A percentile compares a stretch with the other conserved stretches of the same genome.
Evolutionary conservation across 1,140 invertebrate species (phyloP).

Genomic region (Delia radicum): DNA sequence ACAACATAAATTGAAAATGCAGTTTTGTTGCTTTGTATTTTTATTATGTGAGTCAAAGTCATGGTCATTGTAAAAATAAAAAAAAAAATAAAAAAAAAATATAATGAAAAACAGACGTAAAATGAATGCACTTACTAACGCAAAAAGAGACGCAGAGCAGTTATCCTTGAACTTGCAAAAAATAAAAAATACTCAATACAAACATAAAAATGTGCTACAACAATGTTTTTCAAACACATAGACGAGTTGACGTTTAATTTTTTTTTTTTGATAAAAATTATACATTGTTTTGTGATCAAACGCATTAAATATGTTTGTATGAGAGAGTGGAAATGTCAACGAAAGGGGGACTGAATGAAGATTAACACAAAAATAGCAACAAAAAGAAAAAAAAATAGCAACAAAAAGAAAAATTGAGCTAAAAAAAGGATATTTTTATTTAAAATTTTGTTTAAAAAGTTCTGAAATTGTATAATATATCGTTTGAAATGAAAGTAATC

Average conservation of each 20-base stretch:
- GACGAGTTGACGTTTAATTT: neutral
- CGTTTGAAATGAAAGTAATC: no score
- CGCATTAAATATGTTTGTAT: neutral
- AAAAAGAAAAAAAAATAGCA: no score
- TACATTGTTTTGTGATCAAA: neutral
- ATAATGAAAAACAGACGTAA: neutral
- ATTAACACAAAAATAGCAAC: no score
- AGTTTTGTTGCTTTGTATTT: conserved; percentile 6
- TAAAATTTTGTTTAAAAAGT: no score
- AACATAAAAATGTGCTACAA: neutral
- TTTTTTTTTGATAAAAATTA: neutral
- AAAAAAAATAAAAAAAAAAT: neutral
- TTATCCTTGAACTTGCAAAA: conserved; percentile 22
- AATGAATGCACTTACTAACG: conserved; percentile 8
- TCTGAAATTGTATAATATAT: no score
- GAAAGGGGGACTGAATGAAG: no score
- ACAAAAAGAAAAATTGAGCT: no score
- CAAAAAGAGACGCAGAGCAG: neutral
- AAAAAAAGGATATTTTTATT: no score
- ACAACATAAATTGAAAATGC: neutral
- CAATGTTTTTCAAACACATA: neutral
- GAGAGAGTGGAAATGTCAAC: neutral
- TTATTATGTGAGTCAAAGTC: conserved; percentile 11
- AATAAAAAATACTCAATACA: neutral
- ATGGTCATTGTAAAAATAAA: conserved; percentile 1